Evolutionary conservation across 2,797 vertebrate genomes (phyloP), one percentile per base, ranked within the genome.

Genomic region (Sebastiscus albofasciatus): DNA sequence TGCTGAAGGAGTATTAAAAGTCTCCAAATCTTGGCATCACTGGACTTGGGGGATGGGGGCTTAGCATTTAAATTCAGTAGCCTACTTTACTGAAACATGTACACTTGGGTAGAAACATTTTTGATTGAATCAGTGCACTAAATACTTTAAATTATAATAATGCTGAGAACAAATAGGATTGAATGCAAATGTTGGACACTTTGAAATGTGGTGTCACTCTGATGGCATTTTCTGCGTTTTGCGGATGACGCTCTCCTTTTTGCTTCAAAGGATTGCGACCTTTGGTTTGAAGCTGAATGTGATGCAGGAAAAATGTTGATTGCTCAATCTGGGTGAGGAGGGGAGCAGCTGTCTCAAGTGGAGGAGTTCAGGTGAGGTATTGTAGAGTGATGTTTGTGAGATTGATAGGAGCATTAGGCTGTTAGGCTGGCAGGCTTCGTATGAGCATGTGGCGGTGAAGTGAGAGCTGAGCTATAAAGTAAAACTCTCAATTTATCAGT

Each of bases 401-500:
- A 85, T 65, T 82, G 72, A 91, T 88, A 6, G 42, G n/a, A 65
- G 2, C 27, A 67, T 49, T n/a, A 52, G 20, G 49, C n/a, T 52
- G 49, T 52, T 52, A 52, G 29, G n/a, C 49, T 71, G 70, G 39
- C 66, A 26, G 77, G 42, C 79, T 83, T 72, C 67, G 39, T 65
- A 67, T 62, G 70, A 68, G 54, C 82, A 65, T 59, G 66, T 49
- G 42, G 59, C 33, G n/a, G 31, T 24, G 55, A 85, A 64, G 39
- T 14, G 46, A 72, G 65, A 46, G 16, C 34, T 34, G 62, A 72
- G 75, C 54, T 58, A 46, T 42, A 55, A 82, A 72, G 34, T 39
- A 24, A 64, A 81, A 81, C 66, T 75, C 66, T 75, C 64, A 58
- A 77, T 84, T 81, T 75, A 79, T 67, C 42, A 73, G 42, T 69